Percentiles rank a stretch among this genome's conserved stretches.
Conservation (phyloP, 2,888 invertebrate genomes). For the Epinotia brunnichana region DNA sequence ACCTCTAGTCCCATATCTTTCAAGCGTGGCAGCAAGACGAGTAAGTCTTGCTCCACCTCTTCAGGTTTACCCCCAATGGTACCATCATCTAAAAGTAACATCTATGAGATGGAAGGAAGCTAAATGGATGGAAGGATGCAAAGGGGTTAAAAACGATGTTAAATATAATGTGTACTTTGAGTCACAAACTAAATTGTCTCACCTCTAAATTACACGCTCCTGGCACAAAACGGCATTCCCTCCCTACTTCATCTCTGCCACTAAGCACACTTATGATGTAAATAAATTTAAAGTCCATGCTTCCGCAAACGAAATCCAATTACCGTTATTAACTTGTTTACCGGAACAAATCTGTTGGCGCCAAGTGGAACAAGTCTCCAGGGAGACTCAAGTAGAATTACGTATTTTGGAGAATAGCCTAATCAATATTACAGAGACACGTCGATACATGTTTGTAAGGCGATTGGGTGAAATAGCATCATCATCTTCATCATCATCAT, state of each 20-base stretch:
- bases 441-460: neutral
- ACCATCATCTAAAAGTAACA: too few relatives aligned
- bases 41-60: too few relatives aligned
- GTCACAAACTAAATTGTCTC: neutral
- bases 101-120: too few relatives aligned
- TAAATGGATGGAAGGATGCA: too few relatives aligned
- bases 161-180: neutral
- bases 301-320: conserved; percentile 20
- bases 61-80: too few relatives aligned
- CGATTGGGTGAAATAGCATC: too few relatives aligned
- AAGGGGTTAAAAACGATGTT: neutral
- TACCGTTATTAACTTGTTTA: conserved; percentile 26
- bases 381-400: neutral
- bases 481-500: too few relatives aligned
- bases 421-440: neutral
- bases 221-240: neutral
- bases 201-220: neutral
- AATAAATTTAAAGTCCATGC: conserved; percentile 22
- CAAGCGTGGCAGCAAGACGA: too few relatives aligned
- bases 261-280: conserved; percentile 20
- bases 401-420: neutral
- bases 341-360: conserved; percentile 5
- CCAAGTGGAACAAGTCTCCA: conserved; percentile 10
- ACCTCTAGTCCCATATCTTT: too few relatives aligned
- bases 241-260: neutral